phyloP scores from a whole-genome alignment of 2,797 vertebrate species.

The Tokudaia tokunoshimensis region DNA sequence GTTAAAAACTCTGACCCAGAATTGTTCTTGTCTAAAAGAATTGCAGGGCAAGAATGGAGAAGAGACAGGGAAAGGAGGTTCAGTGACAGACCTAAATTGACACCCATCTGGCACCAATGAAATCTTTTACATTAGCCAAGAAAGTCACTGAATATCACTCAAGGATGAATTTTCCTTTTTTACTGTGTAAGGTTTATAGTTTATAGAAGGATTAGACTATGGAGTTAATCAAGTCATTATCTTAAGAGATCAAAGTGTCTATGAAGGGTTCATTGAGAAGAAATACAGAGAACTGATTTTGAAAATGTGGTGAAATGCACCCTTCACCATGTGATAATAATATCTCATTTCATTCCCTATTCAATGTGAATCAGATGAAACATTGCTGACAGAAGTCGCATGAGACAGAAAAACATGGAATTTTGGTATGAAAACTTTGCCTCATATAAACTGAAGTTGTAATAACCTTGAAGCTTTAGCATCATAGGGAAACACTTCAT shows the following conservation, averaged over 20 bases:
- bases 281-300: background rate
- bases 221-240: conserved; percentile 12
- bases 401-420: conserved; percentile 7
- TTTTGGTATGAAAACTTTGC: conserved; percentile 22
- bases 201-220: background rate
- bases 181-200: background rate
- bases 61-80: background rate
- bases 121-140: conserved; percentile 44
- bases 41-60: background rate
- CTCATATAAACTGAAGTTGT: conserved; percentile 13
- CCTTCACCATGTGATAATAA: too few species aligned
- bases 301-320: background rate
- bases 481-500: background rate
- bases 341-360: background rate
- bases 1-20: too few species aligned
- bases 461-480: conserved; percentile 39
- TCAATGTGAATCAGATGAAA: background rate
- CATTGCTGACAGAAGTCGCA: background rate
- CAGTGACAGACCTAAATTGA: background rate
- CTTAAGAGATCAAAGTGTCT: conserved; percentile 39
- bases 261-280: background rate
- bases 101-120: background rate
- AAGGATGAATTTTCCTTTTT: background rate
- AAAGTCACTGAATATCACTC: background rate
- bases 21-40: too few species aligned